Conservation (phyloP, 2,797 vertebrate species). For the Knipowitschia caucasica region DNA sequence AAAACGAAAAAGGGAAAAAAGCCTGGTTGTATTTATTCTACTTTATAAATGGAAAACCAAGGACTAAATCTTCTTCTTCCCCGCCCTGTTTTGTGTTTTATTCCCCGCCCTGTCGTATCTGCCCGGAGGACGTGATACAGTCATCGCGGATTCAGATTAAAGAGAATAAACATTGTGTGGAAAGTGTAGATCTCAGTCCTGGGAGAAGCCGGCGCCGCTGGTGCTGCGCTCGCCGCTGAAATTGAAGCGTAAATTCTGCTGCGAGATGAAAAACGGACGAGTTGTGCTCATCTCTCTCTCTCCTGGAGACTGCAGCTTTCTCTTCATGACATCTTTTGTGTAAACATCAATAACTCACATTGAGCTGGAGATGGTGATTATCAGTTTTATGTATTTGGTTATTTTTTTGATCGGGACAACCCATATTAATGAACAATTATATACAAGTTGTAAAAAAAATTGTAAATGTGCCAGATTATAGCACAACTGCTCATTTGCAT, state of each 20-base stretch:
- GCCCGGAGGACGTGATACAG: neutral
- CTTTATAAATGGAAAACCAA: slow-evolving; percentile 21
- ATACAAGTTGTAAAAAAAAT: no score
- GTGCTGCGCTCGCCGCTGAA: no score
- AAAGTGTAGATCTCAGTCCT: neutral
- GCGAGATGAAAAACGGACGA: neutral
- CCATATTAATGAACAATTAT: no score
- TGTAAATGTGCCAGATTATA: no score
- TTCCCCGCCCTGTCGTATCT: slow-evolving; percentile 2
- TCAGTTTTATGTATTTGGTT: no score
- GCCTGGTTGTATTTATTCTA: no score
- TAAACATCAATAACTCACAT: slow-evolving; percentile 32
- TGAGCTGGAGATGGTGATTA: slow-evolving; percentile 18
- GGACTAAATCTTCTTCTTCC: slow-evolving; percentile 10
- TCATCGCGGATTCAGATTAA: neutral
- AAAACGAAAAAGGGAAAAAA: slow-evolving; percentile 18
- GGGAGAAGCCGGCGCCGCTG: neutral
- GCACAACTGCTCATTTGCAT: no score
- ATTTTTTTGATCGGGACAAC: no score
- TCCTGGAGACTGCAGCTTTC: slow-evolving; percentile 9
- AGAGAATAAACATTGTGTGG: slow-evolving; percentile 9
- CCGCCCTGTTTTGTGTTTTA: slow-evolving; percentile 12
- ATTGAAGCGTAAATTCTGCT: neutral
- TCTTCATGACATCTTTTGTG: slow-evolving; percentile 13
- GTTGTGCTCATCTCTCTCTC: slow-evolving; percentile 2